Evolutionary conservation across 2,797 vertebrate species (phyloP).

Genomic region (Monodelphis domestica): DNA sequence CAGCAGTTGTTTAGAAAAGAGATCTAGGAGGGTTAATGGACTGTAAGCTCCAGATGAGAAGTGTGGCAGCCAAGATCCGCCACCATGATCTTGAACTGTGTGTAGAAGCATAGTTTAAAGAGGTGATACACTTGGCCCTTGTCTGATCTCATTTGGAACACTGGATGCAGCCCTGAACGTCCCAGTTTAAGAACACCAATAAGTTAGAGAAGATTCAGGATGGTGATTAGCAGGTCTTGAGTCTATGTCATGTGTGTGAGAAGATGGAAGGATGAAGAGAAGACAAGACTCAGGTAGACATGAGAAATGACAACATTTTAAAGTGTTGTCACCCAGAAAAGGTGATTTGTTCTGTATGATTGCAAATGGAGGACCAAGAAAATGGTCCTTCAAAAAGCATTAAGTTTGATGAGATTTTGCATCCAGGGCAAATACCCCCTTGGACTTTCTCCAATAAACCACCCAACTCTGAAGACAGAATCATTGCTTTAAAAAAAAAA

Average conservation of each 20-base stretch:
- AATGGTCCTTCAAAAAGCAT: too few relatives aligned
- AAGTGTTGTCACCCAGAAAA: not conserved
- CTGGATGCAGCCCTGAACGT: not conserved
- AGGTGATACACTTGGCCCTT: not conserved
- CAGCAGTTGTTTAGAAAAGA: not conserved
- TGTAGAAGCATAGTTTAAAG: not conserved
- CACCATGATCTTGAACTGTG: not conserved
- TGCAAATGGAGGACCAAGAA: not conserved
- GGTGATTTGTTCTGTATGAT: not conserved
- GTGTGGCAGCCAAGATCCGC: not conserved
- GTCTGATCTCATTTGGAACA: not conserved
- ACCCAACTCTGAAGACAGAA: not conserved
- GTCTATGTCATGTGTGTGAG: not conserved
- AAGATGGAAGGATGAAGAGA: not conserved
- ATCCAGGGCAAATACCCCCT: not conserved
- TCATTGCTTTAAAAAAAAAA: too few relatives aligned
- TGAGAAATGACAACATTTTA: not conserved
- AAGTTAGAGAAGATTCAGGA: not conserved
- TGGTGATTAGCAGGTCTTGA: not conserved
- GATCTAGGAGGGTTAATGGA: not conserved
- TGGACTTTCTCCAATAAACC: not conserved
- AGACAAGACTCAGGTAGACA: not conserved
- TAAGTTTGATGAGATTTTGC: rapidly evolving
- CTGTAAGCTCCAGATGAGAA: not conserved
- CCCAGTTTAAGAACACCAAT: not conserved